Evolutionary conservation across 2,888 invertebrate genomes (phyloP).

Genomic region (Bedellia somnulentella): DNA sequence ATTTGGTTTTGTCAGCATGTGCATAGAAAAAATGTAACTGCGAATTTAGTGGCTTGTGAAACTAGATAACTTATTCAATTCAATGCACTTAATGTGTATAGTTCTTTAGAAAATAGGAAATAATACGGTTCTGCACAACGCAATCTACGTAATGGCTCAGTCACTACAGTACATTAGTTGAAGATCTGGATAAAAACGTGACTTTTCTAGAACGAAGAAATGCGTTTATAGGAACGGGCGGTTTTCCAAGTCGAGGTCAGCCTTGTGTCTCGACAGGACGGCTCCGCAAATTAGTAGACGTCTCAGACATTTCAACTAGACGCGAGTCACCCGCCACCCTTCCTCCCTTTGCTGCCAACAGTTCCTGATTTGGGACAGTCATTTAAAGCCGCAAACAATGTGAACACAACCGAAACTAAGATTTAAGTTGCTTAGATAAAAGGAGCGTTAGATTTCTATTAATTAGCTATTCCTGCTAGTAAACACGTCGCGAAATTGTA

Average conservation of each 20-base stretch:
- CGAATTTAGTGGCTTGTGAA: too few species aligned
- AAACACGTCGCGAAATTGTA: background rate
- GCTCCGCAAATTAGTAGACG: constrained; percentile 38
- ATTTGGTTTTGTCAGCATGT: constrained; percentile 6
- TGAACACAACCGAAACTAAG: too few species aligned
- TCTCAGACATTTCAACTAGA: constrained; percentile 35
- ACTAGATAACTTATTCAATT: too few species aligned
- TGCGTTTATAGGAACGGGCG: constrained; percentile 13
- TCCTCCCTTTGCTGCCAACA: constrained; percentile 6
- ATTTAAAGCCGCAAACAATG: constrained; percentile 36
- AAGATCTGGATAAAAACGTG: background rate
- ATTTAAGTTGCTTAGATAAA: too few species aligned
- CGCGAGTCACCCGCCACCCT: constrained; percentile 17
- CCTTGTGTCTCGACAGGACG: constrained; percentile 19
- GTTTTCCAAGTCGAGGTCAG: constrained; percentile 25
- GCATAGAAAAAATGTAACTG: too few species aligned
- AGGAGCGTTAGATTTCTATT: too few species aligned
- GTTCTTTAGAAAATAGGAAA: too few species aligned
- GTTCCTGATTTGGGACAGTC: constrained; percentile 26
- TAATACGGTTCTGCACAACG: too few species aligned
- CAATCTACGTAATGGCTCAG: too few species aligned
- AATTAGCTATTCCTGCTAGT: too few species aligned
- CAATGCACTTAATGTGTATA: too few species aligned
- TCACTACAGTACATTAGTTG: too few species aligned
- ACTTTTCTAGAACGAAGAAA: background rate